A percentile compares a stretch with the other conserved stretches of the same genome.
phyloP scores from a whole-genome alignment of 2,888 invertebrate genomes.

The Nymphalis urticae region DNA sequence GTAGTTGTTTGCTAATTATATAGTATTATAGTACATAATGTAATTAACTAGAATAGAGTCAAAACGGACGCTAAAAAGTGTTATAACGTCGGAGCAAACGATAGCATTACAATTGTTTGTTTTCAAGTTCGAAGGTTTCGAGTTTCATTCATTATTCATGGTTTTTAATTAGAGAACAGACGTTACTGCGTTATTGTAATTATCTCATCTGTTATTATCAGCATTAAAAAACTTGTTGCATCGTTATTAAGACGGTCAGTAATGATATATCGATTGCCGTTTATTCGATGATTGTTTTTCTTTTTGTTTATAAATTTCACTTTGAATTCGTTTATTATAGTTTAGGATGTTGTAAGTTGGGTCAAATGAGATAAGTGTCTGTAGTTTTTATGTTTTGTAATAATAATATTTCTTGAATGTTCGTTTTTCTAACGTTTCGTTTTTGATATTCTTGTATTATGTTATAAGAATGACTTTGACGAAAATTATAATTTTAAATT shows the following conservation, averaged over 20 bases:
- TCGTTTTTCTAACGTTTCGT: too few relatives aligned
- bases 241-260: slow-evolving; percentile 19
- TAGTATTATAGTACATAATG: slow-evolving; percentile 4
- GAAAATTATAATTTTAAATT: too few relatives aligned
- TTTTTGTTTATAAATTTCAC: not conserved
- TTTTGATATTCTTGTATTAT: too few relatives aligned
- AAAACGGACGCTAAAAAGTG: not conserved
- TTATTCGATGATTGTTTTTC: not conserved
- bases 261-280: not conserved
- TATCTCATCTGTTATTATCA: slow-evolving; percentile 63
- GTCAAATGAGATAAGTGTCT: not conserved
- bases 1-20: not conserved
- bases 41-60: slow-evolving; percentile 2
- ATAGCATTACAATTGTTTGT: not conserved
- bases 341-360: not conserved
- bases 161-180: slow-evolving; percentile 32
- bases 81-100: not conserved
- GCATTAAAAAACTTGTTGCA: slow-evolving; percentile 47
- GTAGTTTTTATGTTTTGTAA: not conserved
- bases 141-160: slow-evolving; percentile 11
- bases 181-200: slow-evolving; percentile 53
- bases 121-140: slow-evolving; percentile 29
- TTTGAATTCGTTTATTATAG: not conserved
- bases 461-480: too few relatives aligned
- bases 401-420: not conserved